A percentile compares a stretch with the other conserved stretches of the same genome.
phyloP scores from a whole-genome alignment of 2,797 vertebrate genomes.

The Sebastes glaucus region DNA sequence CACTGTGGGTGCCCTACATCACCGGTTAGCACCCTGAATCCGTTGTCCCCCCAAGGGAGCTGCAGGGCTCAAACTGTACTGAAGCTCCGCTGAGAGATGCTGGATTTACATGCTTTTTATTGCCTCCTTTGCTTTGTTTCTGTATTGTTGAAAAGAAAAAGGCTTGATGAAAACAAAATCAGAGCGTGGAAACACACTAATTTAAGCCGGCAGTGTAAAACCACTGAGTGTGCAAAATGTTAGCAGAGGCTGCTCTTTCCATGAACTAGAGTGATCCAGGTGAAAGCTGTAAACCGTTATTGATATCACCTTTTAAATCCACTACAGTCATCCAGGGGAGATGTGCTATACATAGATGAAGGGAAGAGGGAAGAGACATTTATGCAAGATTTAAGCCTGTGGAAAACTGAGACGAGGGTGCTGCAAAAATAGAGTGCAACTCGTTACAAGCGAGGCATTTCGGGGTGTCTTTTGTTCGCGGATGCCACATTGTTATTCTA shows the following conservation, averaged over 20 bases:
- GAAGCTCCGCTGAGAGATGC: slow-evolving; percentile 2
- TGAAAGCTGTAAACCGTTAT: slow-evolving; percentile 23
- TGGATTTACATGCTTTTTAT: slow-evolving; percentile 26
- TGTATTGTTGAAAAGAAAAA: background rate
- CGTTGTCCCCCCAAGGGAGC: slow-evolving; percentile 9
- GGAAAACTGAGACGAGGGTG: slow-evolving; percentile 25
- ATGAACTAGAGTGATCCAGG: slow-evolving; percentile 24
- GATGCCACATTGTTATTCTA: slow-evolving; percentile 12
- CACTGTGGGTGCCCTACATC: slow-evolving; percentile 65
- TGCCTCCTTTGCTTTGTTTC: background rate
- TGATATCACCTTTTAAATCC: slow-evolving; percentile 53
- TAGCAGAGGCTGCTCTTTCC: slow-evolving; percentile 3
- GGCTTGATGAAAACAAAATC: slow-evolving; percentile 13
- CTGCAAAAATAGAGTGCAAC: slow-evolving; percentile 19
- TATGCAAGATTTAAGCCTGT: slow-evolving; percentile 30
- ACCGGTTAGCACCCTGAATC: slow-evolving; percentile 32
- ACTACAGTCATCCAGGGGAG: slow-evolving; percentile 17
- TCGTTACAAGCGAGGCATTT: background rate
- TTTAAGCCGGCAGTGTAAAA: slow-evolving; percentile 23
- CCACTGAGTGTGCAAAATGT: slow-evolving; percentile 15
- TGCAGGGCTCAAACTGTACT: slow-evolving; percentile 21
- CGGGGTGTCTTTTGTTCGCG: slow-evolving; percentile 1
- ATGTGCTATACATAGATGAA: slow-evolving; percentile 25
- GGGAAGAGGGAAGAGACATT: background rate
- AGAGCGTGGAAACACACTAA: slow-evolving; percentile 9